These are phyloP conservation scores for Tychaedon coryphoeus DNA, from an alignment of 2,113 vertebrate genomes.

Conservation along the genomic window DNA sequence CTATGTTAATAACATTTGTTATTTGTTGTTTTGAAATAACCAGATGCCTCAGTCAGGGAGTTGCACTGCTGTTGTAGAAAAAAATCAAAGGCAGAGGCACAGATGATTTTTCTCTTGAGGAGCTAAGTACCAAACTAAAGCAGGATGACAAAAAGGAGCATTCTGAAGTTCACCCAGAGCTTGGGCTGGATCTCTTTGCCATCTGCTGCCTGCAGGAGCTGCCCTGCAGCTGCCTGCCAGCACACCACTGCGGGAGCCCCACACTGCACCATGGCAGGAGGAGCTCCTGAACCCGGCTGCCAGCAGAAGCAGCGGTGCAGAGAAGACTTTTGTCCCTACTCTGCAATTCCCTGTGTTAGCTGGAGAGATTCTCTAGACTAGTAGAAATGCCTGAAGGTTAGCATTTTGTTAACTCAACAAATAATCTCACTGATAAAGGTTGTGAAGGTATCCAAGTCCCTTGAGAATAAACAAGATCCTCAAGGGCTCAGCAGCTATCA, in stretches of 20 bases:
- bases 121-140: neutral
- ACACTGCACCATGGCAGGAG: neutral
- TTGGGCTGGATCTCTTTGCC: neutral
- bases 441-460: neutral
- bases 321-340: neutral
- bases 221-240: neutral
- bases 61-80: neutral
- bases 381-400: neutral
- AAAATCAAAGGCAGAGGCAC: neutral
- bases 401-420: neutral
- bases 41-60: neutral
- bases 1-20: neutral
- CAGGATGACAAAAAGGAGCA: neutral
- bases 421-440: neutral
- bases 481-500: neutral
- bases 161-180: neutral
- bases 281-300: rapidly evolving
- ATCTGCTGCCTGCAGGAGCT: neutral
- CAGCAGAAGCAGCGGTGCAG: neutral
- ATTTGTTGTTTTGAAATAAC: neutral
- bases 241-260: neutral
- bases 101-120: neutral
- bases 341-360: neutral
- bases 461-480: neutral
- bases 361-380: neutral